Percentiles rank a stretch among this genome's conserved stretches.
Evolutionary conservation across 2,797 vertebrate genomes (phyloP).

Genomic region (Labroides dimidiatus): DNA sequence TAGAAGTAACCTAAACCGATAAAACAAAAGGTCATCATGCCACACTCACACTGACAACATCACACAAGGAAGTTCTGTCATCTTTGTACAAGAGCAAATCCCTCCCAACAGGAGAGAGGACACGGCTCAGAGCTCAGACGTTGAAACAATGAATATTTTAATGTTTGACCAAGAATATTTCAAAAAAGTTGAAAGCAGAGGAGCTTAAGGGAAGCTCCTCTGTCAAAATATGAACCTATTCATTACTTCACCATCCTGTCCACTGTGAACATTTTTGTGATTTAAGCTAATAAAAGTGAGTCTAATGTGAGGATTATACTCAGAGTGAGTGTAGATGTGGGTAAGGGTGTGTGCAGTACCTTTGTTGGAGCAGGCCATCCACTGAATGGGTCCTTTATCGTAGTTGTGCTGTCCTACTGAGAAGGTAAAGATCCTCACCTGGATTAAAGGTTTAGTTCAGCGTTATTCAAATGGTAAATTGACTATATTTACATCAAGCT

Average conservation of each 20-base stretch:
- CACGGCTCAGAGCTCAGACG: background rate
- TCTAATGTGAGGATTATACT: too few relatives aligned
- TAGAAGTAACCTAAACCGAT: constrained; percentile 93
- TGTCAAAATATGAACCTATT: background rate
- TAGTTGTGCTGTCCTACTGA: constrained; percentile 99
- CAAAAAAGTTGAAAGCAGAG: background rate
- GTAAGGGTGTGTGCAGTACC: constrained; percentile 76
- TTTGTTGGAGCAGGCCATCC: constrained; percentile 99
- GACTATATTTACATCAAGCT: too few relatives aligned
- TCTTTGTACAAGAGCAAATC: background rate
- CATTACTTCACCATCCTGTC: background rate
- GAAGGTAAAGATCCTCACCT: constrained; percentile 99
- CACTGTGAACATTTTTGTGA: background rate
- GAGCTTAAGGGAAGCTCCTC: background rate
- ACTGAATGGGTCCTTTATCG: constrained; percentile 97
- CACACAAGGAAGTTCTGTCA: background rate
- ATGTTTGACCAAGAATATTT: constrained; percentile 9
- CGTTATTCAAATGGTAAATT: background rate
- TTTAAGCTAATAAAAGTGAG: background rate
- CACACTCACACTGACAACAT: background rate
- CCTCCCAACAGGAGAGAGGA: background rate
- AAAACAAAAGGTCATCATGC: background rate
- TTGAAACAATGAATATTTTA: constrained; percentile 1
- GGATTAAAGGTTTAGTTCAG: constrained; percentile 22
- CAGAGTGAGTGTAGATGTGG: background rate